A percentile compares a stretch with the other conserved stretches of the same genome.
Conservation (phyloP, 1,140 invertebrate genomes). For the Homarus americanus region DNA sequence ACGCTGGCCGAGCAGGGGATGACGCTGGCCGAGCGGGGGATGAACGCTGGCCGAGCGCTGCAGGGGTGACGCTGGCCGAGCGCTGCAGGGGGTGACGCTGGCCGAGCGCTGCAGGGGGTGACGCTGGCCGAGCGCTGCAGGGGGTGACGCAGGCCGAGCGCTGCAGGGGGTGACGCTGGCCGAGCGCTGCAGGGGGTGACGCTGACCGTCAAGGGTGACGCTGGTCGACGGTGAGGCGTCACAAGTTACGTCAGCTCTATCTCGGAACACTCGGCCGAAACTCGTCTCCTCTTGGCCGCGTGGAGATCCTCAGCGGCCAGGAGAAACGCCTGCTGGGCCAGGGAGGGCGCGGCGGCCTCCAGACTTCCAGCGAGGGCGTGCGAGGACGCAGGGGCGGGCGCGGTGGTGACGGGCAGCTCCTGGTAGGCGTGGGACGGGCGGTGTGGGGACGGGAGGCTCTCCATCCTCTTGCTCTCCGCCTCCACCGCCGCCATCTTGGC, state of each 20-base stretch:
- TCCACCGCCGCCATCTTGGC: slow-evolving; percentile 50
- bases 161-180: background rate
- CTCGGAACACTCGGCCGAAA: slow-evolving; percentile 51
- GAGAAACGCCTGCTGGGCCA: slow-evolving; percentile 30
- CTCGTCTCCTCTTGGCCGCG: slow-evolving; percentile 56
- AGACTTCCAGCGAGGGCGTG: background rate
- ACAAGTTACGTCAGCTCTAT: slow-evolving; percentile 48
- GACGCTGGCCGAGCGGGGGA: too few species aligned
- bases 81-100: background rate
- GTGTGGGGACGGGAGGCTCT: background rate
- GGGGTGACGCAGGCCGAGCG: background rate
- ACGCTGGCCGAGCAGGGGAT: background rate
- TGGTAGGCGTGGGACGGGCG: slow-evolving; percentile 8
- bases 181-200: too few species aligned
- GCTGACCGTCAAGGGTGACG: too few species aligned
- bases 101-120: background rate
- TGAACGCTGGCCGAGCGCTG: background rate
- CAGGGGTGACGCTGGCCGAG: background rate
- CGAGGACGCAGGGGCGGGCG: background rate
- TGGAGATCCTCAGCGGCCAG: slow-evolving; percentile 51
- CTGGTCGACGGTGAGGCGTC: too few species aligned
- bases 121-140: background rate
- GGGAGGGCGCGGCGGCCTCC: background rate
- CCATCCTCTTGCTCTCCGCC: slow-evolving; percentile 11
- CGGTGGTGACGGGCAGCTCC: background rate